Base-by-base conservation (phyloP, 2,888 invertebrate genomes). In the Cephus nigrinus region DNA sequence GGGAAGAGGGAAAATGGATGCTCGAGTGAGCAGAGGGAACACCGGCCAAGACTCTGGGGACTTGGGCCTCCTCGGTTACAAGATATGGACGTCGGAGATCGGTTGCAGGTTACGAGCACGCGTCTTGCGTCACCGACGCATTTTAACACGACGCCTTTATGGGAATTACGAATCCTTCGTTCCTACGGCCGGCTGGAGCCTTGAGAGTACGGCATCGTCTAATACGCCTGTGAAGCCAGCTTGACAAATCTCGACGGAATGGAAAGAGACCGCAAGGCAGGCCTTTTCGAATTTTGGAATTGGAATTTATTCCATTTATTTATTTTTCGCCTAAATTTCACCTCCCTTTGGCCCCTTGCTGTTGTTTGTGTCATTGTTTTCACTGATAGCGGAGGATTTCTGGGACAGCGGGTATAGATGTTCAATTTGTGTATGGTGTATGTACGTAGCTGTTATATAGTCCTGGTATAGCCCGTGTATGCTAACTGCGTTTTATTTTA, bases 221-320 rank as follows among this genome's bases (percentile, higher is more conserved):
- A 81, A 80, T 77, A 79, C 77, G 80, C 81, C 78, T 80, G 75
- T 3, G 23, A 55, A 82, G 80, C 75, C 80, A 80, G 80, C 80
- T 81, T 84, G 9, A 85, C 82, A 83, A 83, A 83, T 85, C 80
- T 80, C 80, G 81, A 85, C 83, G 81, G 80, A 75, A 71, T 71
- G 76, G 75, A 34, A 71, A 76, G 75, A 36, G 55, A 55, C 23
- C 23, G 23, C 23, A 9, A 3, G 23, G 9, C 55, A 9, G 5
- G 55, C 2, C 9, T 68, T 36, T 40, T 68, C n/a, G 55, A 69
- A 68, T 76, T 68, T 69, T 35, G 23, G 30, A 69, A 76, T 69
- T 55, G 69, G 35, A 40, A 76, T 71, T 55, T 5, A 55, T 55
- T 1, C 9, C 23, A 40, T 40, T 40, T 5, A 40, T 40, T 40